A percentile compares a stretch with the other conserved stretches of the same genome.
These are phyloP conservation scores for Pogonocichla stellata DNA, from an alignment of 2,113 vertebrate genomes.

Conservation along the genomic window DNA sequence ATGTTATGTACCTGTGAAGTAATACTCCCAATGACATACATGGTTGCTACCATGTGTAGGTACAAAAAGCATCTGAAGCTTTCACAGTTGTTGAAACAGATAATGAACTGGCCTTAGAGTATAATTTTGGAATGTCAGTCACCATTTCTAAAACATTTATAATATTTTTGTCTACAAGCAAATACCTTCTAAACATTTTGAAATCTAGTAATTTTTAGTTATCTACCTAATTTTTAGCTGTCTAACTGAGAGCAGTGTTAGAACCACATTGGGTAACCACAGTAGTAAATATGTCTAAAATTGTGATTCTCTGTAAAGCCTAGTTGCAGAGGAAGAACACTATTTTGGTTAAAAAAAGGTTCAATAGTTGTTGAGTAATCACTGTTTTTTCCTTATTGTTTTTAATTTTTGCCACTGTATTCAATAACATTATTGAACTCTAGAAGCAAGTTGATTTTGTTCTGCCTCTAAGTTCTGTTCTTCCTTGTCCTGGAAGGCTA, in stretches of 20 bases:
- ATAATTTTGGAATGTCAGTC: not conserved
- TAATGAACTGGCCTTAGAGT: not conserved
- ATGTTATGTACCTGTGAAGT: not conserved
- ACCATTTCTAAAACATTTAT: not conserved
- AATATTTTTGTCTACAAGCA: not conserved
- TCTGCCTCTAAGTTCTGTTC: not conserved
- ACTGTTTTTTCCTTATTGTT: not conserved
- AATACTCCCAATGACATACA: not conserved
- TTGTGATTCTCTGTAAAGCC: not conserved
- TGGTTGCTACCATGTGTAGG: not conserved
- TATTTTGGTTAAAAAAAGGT: not conserved
- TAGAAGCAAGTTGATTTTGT: not conserved
- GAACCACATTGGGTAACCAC: not conserved
- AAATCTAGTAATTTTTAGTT: not conserved
- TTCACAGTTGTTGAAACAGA: not conserved
- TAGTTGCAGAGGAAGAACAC: not conserved
- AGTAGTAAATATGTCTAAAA: not conserved
- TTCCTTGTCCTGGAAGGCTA: not conserved
- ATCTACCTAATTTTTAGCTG: not conserved
- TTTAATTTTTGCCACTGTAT: not conserved
- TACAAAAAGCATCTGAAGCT: not conserved
- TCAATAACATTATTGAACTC: not conserved
- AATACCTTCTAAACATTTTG: not conserved
- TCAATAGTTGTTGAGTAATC: not conserved
- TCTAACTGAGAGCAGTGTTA: not conserved